Conservation (phyloP, 2,888 invertebrate genomes). For the Merodon equestris region DNA sequence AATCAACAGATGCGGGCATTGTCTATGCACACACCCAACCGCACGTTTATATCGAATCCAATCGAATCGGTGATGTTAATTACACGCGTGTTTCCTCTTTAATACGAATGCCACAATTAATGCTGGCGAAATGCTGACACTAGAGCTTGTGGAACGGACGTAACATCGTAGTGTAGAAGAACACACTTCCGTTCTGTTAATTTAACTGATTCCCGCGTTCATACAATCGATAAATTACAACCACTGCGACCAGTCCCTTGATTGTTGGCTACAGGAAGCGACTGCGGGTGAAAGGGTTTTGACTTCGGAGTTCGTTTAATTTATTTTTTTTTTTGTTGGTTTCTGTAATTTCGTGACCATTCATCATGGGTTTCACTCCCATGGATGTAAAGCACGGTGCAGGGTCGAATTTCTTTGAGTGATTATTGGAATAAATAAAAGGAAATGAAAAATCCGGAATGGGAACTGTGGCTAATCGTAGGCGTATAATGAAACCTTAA, state of each 20-base stretch:
- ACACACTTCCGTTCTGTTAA: constrained; percentile 47
- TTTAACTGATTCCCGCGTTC: constrained; percentile 40
- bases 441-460: no score
- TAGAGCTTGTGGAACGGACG: constrained; percentile 37
- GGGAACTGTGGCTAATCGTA: no score
- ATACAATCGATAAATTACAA: constrained; percentile 35
- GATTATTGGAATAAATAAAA: no score
- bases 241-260: background rate
- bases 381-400: no score
- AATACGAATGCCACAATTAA: constrained; percentile 37
- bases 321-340: no score
- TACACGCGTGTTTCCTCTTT: constrained; percentile 40
- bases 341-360: no score
- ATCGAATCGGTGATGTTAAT: constrained; percentile 34
- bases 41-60: no score
- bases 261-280: background rate
- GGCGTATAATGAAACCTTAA: no score
- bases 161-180: constrained; percentile 11
- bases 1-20: constrained; percentile 44
- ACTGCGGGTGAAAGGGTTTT: constrained; percentile 22
- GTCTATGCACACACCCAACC: constrained; percentile 20
- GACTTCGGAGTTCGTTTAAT: background rate
- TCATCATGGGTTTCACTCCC: no score
- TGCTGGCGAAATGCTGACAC: constrained; percentile 40
- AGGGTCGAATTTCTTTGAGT: no score